Base-by-base conservation (phyloP, 2,888 invertebrate genomes). In the Protonemura montana region DNA sequence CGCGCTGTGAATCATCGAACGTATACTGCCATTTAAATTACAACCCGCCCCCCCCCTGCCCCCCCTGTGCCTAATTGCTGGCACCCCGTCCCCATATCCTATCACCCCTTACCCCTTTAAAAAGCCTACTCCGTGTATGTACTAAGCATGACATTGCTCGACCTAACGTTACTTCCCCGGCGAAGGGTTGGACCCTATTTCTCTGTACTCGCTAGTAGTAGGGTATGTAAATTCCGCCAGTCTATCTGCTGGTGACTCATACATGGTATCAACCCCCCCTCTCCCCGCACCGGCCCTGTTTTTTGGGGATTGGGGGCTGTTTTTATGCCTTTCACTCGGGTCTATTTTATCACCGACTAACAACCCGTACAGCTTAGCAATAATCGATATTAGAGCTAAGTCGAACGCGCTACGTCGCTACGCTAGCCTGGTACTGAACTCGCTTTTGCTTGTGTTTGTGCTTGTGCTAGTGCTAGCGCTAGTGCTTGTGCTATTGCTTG, bases 211-310 rank as follows among this genome's bases (percentile, higher is more conserved):
- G n/a, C n/a, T n/a, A n/a, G 59, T 10, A 59, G 16, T 21, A 16
- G 16, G 59, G 21, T 59, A 59, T 59, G 59, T 21, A 59, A 59
- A 59, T 59, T 59, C 59, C 59, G 59, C 16, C 59, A 59, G 59
- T 59, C 59, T 59, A 59, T 59, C 59, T 59, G 59, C 59, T 59
- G 21, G 59, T 59, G 59, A 59, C 59, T 59, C 59, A 59, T 59
- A 10, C 41, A 3, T 35, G 35, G 41, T 41, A 41, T 41, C 59
- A 59, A 10, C 21, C 59, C 59, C 59, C 59, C 59, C 59, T 21
- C 59, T 21, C 21, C 13, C 59, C 59, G 16, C 59, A 59, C 59
- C 21, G 16, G 1, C 59, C 3, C 21, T 16, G 59, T 59, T 21
- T 59, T 59, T 59, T 10, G 59, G 59, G 7, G 59, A 21, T 2